Base-by-base conservation (phyloP, 2,797 vertebrate genomes). In the Pterois miles region DNA sequence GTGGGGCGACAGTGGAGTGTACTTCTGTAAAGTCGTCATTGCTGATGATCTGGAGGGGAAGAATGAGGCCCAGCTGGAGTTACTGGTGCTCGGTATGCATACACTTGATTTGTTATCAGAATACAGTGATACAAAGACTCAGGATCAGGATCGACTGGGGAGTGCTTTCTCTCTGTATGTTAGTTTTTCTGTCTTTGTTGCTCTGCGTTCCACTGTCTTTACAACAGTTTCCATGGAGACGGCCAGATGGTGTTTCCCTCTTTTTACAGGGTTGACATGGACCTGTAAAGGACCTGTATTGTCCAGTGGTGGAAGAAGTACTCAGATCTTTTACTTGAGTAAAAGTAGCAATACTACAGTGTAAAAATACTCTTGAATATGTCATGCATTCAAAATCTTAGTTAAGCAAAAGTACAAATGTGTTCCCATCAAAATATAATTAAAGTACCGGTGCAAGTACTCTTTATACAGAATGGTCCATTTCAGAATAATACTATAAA, bases 1-100 rank as follows among this genome's bases (percentile, higher is more conserved):
- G 94, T 99, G 98, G 98, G 98, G 98, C 8, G 98, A 99, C 95
- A 99, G 98, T 2, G 98, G 98, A 0, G 96, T 99, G 18, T 99
- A 99, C 86, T 97, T 96, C 93, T 99, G 98, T 68, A 96, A 98
- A 71, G 95, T 99, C 53, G 94, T 97, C 79, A 97, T 97, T 31
- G 91, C 97, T 0, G 95, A 99, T 46, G 98, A 99, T 65, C 91
- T 99, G 86, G 97, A 98, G 83, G 98, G 98, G 74, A 96, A 96
- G 84, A 98, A 97, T 22, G 98, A 99, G 89, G 98, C 92, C 78
- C 96, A 96, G 0, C 91, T 98, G 89, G 98, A 99, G 88, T 85
- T 99, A 57, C 96, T 99, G 83, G 98, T 99, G 84, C 91, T 99
- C 57, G 98, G 98, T 99, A 92, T 93, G 96, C 71, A 57, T 20